Percentiles rank a stretch among this genome's conserved stretches.
Evolutionary conservation across 2,113 vertebrate genomes (phyloP).

Genomic region (Ctenodactylus gundi): DNA sequence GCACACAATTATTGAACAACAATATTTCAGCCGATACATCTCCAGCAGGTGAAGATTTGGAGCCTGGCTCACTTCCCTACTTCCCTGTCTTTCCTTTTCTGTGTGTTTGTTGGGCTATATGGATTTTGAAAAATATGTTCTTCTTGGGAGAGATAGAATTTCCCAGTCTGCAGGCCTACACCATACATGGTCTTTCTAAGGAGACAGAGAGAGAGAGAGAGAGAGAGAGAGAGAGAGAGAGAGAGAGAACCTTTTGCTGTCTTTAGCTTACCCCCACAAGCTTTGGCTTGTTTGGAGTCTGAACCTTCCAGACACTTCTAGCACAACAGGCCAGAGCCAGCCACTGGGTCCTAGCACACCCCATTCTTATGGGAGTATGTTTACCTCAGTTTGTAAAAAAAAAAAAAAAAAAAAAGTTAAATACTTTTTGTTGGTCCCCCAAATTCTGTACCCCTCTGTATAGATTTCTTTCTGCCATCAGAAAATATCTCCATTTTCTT

Average conservation of each 20-base stretch:
- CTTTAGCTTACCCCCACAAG: neutral
- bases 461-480: neutral
- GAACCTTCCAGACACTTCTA: slow-evolving; percentile 3
- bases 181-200: neutral
- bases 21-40: slow-evolving; percentile 10
- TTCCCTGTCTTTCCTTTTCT: neutral
- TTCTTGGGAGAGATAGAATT: neutral
- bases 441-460: neutral
- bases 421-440: neutral
- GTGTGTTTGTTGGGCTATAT: neutral
- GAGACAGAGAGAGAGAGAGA: neutral
- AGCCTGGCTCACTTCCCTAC: neutral
- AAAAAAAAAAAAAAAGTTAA: too few species aligned
- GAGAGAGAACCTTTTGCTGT: neutral
- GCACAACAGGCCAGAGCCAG: slow-evolving; percentile 28
- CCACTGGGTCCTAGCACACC: neutral
- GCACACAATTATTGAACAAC: slow-evolving; percentile 37
- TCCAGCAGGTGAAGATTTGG: neutral
- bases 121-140: neutral
- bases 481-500: neutral
- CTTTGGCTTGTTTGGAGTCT: slow-evolving; percentile 24
- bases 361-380: neutral
- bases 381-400: slow-evolving; percentile 29
- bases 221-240: neutral
- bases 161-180: neutral